Base-by-base conservation (phyloP, 2,113 vertebrate species). In the Todiramphus chloris region DNA sequence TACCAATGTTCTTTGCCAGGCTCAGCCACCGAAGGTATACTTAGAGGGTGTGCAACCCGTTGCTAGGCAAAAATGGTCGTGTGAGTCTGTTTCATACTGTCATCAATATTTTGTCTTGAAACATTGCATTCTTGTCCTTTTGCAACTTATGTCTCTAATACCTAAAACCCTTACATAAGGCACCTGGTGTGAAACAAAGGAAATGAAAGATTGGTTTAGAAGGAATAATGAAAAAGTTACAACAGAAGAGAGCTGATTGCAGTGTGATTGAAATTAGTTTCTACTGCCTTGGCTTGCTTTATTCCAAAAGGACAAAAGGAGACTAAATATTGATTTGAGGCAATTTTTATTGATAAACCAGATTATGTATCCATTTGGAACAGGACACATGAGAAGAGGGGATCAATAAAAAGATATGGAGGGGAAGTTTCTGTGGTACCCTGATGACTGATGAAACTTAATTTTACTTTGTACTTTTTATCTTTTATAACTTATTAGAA, bases 51-150 rank as follows among this genome's bases (percentile, higher is more conserved):
- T 74, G 51, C 31, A 30, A 3, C 6, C 25, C 51, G 87, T 90
- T 94, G 82, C 87, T 84, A 66, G 50, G 87, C 41, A 31, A 89
- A 76, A 94, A 25, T 12, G 10, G 15, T 84, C 59, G n/a, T 48
- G 11, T 41, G 46, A 48, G 19, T 46, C 20, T 76, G 59, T 85
- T 94, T 75, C 39, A 77, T 91, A 67, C 79, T 8, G 15, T 35
- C 15, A 66, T 84, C 76, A 94, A 67, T 94, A 93, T 87, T 91
- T 93, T 82, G 35, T n/a, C 74, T 77, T 89, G 66, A 88, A 90
- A 74, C 5, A 24, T 58, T 59, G 31, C 28, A 62, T 87, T 93
- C 37, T 73, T 88, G 14, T 64, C 10, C 35, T 48, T 59, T 73
- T 90, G 44, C 13, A 46, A 16, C 6, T 64, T 75, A 46, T 56